These are phyloP conservation scores for Malthinus flaveolus DNA, from an alignment of 2,888 invertebrate species.

Conservation along the genomic window DNA sequence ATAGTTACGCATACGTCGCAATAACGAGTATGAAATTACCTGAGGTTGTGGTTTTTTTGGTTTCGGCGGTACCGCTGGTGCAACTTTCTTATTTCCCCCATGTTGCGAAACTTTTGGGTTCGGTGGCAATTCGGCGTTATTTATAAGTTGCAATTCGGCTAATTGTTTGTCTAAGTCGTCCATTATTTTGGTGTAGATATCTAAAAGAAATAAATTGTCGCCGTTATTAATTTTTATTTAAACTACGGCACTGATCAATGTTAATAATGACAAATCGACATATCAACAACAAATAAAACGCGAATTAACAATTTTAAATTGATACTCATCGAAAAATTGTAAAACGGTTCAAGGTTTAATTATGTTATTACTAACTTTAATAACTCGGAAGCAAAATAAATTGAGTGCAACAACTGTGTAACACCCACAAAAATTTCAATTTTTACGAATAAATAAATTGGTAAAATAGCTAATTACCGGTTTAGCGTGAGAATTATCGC, in stretches of 20 bases:
- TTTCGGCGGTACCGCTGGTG: conserved; percentile 81
- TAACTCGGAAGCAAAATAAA: too few species aligned
- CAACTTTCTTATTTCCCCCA: conserved; percentile 65
- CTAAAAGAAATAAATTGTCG: not conserved
- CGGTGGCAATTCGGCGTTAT: conserved; percentile 53
- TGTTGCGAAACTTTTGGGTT: conserved; percentile 45
- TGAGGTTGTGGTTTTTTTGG: conserved; percentile 68
- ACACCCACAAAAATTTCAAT: too few species aligned
- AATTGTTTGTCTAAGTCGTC: conserved; percentile 73
- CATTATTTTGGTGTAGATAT: conserved; percentile 48
- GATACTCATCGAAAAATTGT: not conserved
- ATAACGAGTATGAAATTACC: conserved; percentile 49
- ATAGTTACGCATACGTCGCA: too few species aligned
- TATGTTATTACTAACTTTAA: not conserved
- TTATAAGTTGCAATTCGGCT: conserved; percentile 67
- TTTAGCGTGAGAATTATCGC: too few species aligned
- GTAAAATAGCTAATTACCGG: too few species aligned
- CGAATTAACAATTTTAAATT: too few species aligned
- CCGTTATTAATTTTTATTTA: conserved; percentile 1
- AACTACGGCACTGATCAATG: not conserved
- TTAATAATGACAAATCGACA: not conserved
- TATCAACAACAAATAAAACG: not conserved
- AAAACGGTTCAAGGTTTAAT: conserved; percentile 1
- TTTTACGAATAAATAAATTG: too few species aligned
- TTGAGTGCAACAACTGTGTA: too few species aligned